phyloP scores from a whole-genome alignment of 2,113 vertebrate species.

The Hyla sarda region DNA sequence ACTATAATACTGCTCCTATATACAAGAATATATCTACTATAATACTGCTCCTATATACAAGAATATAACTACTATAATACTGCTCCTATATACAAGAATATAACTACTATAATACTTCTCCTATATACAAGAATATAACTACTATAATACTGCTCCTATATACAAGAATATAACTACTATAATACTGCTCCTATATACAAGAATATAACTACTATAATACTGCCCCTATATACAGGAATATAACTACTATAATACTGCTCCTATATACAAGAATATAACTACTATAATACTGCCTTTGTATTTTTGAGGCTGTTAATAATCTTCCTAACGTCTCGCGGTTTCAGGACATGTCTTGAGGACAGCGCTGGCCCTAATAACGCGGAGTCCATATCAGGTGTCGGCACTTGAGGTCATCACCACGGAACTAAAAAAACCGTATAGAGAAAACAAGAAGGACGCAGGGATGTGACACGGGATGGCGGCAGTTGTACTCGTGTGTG shows the following conservation, averaged over 20 bases:
- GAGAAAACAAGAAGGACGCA: background rate
- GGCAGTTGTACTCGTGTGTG: slow-evolving; percentile 16
- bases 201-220: too few species aligned
- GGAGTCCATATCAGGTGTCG: background rate
- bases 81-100: background rate
- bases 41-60: background rate
- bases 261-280: slow-evolving; percentile 2
- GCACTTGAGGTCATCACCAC: background rate
- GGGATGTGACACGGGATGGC: background rate
- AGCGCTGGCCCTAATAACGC: background rate
- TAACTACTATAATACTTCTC: too few species aligned
- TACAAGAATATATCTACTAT: background rate
- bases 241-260: slow-evolving; percentile 5
- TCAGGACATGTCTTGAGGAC: too few species aligned
- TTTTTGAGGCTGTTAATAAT: too few species aligned
- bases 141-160: background rate
- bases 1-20: background rate
- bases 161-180: slow-evolving; percentile 1
- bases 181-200: background rate
- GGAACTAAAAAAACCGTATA: too few species aligned
- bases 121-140: background rate
- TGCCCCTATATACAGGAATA: background rate
- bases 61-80: slow-evolving; percentile 8
- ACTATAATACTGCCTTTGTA: background rate
- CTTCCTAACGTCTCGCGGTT: too few species aligned